These are phyloP conservation scores for Nycticebus coucang DNA, from an alignment of 2,113 vertebrate genomes.

Conservation along the genomic window DNA sequence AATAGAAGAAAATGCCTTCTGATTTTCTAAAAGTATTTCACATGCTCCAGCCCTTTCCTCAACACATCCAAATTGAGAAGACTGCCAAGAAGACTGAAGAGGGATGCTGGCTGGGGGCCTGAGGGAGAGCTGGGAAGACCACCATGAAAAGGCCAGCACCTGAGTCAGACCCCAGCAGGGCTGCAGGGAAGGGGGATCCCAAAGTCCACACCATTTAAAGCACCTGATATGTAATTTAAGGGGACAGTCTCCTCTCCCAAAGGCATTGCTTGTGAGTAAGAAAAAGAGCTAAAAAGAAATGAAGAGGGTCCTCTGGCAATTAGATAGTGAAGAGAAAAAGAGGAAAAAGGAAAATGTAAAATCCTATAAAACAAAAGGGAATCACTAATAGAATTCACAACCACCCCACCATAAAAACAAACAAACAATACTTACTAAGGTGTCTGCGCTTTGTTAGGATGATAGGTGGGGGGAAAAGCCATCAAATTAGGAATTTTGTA, in stretches of 20 bases:
- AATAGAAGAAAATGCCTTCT: background rate
- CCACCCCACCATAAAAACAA: background rate
- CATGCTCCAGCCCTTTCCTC: background rate
- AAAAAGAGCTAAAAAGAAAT: no score
- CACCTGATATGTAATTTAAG: background rate
- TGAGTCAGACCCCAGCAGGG: background rate
- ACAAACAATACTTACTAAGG: background rate
- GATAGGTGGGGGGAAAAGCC: no score
- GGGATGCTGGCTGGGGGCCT: no score
- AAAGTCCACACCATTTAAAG: background rate
- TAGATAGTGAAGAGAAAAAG: background rate
- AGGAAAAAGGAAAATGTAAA: background rate
- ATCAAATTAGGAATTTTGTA: background rate
- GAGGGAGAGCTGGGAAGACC: background rate
- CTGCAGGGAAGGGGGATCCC: fast-evolving
- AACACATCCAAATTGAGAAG: background rate
- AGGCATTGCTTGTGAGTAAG: background rate
- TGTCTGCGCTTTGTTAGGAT: background rate
- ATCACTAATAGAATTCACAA: background rate
- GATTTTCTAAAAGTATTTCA: background rate
- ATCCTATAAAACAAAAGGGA: background rate
- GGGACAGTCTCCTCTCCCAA: background rate
- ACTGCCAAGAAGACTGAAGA: background rate
- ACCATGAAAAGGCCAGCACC: background rate
- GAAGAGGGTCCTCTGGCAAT: background rate